phyloP scores from a whole-genome alignment of 2,797 vertebrate species.

The Thamnophis elegans region DNA sequence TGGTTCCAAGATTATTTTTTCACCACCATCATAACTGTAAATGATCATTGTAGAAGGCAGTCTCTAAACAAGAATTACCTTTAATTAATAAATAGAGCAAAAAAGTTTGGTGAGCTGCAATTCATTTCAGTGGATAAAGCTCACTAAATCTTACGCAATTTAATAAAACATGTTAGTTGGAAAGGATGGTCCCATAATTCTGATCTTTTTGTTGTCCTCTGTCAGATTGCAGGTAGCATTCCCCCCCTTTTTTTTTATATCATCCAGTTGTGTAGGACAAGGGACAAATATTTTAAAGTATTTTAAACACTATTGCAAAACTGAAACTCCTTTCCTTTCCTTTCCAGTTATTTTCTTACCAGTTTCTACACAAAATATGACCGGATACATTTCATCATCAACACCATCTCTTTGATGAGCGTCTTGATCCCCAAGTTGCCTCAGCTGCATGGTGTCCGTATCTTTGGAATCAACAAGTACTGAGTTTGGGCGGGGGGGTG shows the following conservation, averaged over 20 bases:
- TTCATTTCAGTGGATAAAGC: background rate
- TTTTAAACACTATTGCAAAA: background rate
- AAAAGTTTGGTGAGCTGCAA: background rate
- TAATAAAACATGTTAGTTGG: background rate
- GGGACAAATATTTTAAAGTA: background rate
- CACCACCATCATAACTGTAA: background rate
- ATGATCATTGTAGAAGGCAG: background rate
- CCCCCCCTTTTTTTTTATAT: background rate
- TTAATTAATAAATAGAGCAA: background rate
- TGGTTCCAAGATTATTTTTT: background rate
- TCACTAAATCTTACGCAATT: background rate
- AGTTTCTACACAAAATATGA: constrained; percentile 99
- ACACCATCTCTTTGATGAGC: constrained; percentile 86
- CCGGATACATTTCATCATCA: constrained; percentile 89
- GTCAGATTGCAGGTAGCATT: background rate
- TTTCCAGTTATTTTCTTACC: constrained; percentile 90
- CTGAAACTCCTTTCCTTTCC: background rate
- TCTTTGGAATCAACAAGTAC: constrained; percentile 98
- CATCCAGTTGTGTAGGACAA: background rate
- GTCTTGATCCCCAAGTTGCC: constrained; percentile 96
- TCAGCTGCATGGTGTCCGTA: constrained; percentile 93
- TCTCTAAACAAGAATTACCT: background rate
- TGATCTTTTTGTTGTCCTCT: background rate
- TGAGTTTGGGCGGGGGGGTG: constrained; percentile 67
- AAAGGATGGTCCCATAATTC: background rate